phyloP scores from a whole-genome alignment of 37 sponge, comb jelly and placozoan genomes.

The Beroe forskalii region DNA sequence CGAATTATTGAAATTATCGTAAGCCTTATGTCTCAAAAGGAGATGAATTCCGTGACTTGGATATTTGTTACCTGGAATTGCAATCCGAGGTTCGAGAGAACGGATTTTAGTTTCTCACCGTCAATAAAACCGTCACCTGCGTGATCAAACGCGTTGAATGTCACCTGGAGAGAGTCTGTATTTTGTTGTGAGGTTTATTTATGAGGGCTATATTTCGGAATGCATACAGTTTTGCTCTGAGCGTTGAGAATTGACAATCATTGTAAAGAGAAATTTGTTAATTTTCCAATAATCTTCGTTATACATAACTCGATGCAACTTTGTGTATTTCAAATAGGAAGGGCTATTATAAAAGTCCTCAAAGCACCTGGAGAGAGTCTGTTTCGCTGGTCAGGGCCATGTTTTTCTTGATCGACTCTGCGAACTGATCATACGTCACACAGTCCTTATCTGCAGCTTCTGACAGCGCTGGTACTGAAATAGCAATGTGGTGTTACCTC shows the following conservation, averaged over 20 bases:
- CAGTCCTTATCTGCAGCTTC: slow-evolving; percentile 47
- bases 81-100: slow-evolving; percentile 48
- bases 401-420: slow-evolving; percentile 31
- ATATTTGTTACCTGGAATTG: slow-evolving; percentile 43
- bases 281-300: too few relatives aligned
- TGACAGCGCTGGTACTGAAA: background rate
- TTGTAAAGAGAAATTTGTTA: too few relatives aligned
- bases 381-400: slow-evolving; percentile 37
- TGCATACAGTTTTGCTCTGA: too few relatives aligned
- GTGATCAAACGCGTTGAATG: slow-evolving; percentile 63
- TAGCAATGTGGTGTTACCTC: background rate
- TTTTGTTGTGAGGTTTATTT: too few relatives aligned
- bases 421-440: slow-evolving; percentile 59
- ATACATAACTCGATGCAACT: too few relatives aligned
- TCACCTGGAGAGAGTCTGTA: background rate
- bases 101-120: background rate
- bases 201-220: too few relatives aligned
- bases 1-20: too few relatives aligned
- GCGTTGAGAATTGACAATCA: too few relatives aligned
- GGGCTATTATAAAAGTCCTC: too few relatives aligned
- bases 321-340: too few relatives aligned
- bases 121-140: slow-evolving; percentile 23
- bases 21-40: too few relatives aligned
- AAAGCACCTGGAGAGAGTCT: slow-evolving; percentile 33
- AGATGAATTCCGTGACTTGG: too few relatives aligned